Evolutionary conservation across 2,888 invertebrate species (phyloP).

Genomic region (Eupsilia transversa): DNA sequence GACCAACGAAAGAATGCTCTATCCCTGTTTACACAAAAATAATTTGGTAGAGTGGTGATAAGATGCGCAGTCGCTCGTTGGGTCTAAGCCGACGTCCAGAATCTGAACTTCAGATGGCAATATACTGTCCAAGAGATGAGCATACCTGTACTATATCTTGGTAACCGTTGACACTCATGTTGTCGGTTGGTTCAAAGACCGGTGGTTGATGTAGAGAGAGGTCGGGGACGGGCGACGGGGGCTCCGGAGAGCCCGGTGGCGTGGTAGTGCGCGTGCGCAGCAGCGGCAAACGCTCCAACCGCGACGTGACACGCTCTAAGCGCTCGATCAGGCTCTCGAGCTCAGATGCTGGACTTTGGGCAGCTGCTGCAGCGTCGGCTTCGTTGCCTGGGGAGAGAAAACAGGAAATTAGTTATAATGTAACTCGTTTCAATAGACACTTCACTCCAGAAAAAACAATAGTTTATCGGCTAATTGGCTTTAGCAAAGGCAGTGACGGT

Average conservation of each 20-base stretch:
- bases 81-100: neutral
- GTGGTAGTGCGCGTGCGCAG: conserved; percentile 78
- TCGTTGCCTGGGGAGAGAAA: conserved; percentile 83
- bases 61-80: neutral
- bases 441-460: neutral
- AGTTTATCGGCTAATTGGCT: neutral
- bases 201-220: conserved; percentile 70
- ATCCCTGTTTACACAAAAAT: neutral
- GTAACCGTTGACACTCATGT: conserved; percentile 95
- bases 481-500: neutral
- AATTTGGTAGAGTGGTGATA: neutral
- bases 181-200: conserved; percentile 74
- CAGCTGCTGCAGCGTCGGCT: conserved; percentile 84
- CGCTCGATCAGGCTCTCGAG: conserved; percentile 93
- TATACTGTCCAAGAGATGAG: neutral
- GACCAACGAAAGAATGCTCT: neutral
- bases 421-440: neutral
- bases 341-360: conserved; percentile 88
- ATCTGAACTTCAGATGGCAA: neutral
- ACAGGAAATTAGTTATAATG: neutral
- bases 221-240: conserved; percentile 75
- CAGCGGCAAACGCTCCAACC: conserved; percentile 91
- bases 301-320: conserved; percentile 93
- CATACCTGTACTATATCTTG: conserved; percentile 92
- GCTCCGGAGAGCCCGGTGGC: conserved; percentile 78